Evolutionary conservation across 2,888 invertebrate genomes (phyloP), one percentile per base, ranked within the genome.

Genomic region (Zaprionus lineosus): DNA sequence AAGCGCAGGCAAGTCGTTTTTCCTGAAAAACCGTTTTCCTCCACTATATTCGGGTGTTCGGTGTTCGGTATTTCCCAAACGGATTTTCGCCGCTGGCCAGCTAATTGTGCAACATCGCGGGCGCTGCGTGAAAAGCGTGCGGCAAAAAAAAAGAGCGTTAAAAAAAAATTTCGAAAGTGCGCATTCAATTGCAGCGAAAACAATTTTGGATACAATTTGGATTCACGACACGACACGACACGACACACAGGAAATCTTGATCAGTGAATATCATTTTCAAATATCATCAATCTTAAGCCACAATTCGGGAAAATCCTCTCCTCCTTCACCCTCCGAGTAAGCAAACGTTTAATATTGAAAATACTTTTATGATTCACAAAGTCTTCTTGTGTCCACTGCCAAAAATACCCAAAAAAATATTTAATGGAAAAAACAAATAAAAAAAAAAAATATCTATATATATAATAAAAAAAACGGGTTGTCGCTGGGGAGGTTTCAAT

Each of bases 91-190:
- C 55, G 24, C 33, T 33, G 31, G 68, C 62, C 69, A 47, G 51
- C 47, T 37, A 33, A 73, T 73, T 70, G 68, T 67, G 70, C 48
- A 67, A 73, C 47, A 6, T 41, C 26, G 47, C 15, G 34, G 19
- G 29, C 24, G 47, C 39, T 61, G 55, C 53, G 63, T 63, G 62
- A 57, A 61, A 58, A 61, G 21, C 57, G 53, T 46, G 46, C 34
- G 14, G 15, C 12, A 15, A 12, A 9, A 33, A 16, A 36, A 47
- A 8, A n/a, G n/a, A n/a, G n/a, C 18, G n/a, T 16, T 9, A 47
- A 39, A 51, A 36, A 43, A 8, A 24, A 3, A 60, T 78, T 74
- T 63, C 73, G 74, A 77, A 84, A 77, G 77, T 69, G 75, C 33
- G 44, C 48, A 57, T 29, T 33, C 39, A 26, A 53, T 55, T 55